Evolutionary conservation across 2,797 vertebrate genomes (phyloP).

Genomic region (Gallinago solitaria): DNA sequence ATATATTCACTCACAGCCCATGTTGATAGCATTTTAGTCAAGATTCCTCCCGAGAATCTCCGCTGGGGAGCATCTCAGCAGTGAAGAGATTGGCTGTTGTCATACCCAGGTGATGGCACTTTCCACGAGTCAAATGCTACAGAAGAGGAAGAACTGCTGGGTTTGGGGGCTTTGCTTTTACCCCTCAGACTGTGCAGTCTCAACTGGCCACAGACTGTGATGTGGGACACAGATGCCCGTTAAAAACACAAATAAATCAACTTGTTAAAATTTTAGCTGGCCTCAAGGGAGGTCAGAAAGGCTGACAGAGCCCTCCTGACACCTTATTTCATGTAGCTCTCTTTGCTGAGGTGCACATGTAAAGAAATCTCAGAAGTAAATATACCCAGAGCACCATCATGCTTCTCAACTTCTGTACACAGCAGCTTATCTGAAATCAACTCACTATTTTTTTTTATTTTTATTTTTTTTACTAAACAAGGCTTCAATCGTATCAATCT

Average conservation of each 20-base stretch:
- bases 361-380: background rate
- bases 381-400: background rate
- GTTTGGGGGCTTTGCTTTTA: background rate
- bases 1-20: background rate
- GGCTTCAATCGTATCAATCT: background rate
- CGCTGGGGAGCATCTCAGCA: background rate
- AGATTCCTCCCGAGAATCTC: background rate
- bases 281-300: background rate
- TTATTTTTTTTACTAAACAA: background rate
- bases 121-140: background rate
- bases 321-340: rapidly evolving
- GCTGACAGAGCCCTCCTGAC: background rate
- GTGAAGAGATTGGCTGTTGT: background rate
- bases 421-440: background rate
- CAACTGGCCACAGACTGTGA: background rate
- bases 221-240: rapidly evolving
- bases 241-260: background rate
- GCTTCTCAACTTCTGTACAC: background rate
- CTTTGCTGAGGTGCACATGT: rapidly evolving
- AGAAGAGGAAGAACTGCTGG: background rate
- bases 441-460: no score
- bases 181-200: background rate
- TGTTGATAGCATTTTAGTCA: background rate
- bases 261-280: background rate
- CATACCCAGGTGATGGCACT: background rate